A percentile compares a stretch with the other conserved stretches of the same genome.
Conservation (phyloP, 2,113 vertebrate genomes). For the Pollimyrus isidori region DNA sequence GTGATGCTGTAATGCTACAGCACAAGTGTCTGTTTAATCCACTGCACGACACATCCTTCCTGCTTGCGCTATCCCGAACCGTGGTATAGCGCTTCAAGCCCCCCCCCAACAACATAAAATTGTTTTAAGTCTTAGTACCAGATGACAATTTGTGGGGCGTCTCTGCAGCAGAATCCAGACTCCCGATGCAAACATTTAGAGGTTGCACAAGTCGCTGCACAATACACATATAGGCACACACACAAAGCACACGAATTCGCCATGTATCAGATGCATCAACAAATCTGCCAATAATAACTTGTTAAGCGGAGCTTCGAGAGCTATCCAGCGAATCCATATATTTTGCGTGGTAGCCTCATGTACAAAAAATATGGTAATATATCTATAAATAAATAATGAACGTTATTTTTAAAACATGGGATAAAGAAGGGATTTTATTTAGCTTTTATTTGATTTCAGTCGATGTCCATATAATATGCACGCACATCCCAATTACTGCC, state of each 20-base stretch:
- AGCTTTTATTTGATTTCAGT: neutral
- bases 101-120: slow-evolving; percentile 26
- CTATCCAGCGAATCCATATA: neutral
- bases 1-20: slow-evolving; percentile 50
- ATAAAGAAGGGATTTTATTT: neutral
- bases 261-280: neutral
- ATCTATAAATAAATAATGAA: neutral
- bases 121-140: slow-evolving; percentile 43
- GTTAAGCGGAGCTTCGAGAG: neutral
- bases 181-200: slow-evolving; percentile 7
- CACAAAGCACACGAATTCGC: neutral
- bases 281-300: neutral
- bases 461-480: neutral
- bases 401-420: neutral
- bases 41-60: neutral
- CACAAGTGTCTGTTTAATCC: slow-evolving; percentile 24
- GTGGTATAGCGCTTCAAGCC: neutral
- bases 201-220: slow-evolving; percentile 7
- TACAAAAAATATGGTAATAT: neutral
- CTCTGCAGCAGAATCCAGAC: slow-evolving; percentile 61
- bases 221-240: slow-evolving; percentile 6
- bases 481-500: neutral
- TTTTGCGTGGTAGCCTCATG: no score
- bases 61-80: slow-evolving; percentile 18
- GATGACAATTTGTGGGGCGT: slow-evolving; percentile 56